Evolutionary conservation across 2,797 vertebrate species (phyloP).

Genomic region (Danio choprae): DNA sequence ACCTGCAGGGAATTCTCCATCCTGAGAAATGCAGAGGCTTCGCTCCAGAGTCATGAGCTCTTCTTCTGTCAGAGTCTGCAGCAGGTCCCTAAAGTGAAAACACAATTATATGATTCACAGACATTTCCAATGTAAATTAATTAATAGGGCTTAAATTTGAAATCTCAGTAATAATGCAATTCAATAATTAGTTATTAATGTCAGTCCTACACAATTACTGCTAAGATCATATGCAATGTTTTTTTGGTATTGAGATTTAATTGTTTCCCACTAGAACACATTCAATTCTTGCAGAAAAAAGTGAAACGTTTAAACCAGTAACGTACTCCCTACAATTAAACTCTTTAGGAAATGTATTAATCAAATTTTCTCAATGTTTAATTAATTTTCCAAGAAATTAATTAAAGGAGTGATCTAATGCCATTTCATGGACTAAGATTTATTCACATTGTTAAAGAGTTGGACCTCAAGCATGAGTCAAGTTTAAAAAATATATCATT

Average conservation of each 20-base stretch:
- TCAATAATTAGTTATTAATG: neutral
- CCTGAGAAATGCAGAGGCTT: slow-evolving; percentile 95
- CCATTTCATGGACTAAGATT: too few species aligned
- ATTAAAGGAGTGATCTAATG: too few species aligned
- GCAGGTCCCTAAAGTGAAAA: slow-evolving; percentile 84
- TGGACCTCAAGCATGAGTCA: too few species aligned
- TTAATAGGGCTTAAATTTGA: neutral
- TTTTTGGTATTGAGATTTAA: neutral
- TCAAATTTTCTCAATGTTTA: too few species aligned
- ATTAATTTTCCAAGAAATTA: too few species aligned
- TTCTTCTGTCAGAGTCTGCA: slow-evolving; percentile 91
- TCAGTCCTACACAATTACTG: neutral
- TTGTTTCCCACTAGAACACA: neutral
- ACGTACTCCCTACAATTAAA: too few species aligned
- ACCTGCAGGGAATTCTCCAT: slow-evolving; percentile 76
- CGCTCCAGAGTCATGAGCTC: slow-evolving; percentile 89
- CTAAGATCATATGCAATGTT: neutral
- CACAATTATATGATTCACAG: slow-evolving; percentile 36
- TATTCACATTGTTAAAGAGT: too few species aligned
- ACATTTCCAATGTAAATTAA: slow-evolving; percentile 7
- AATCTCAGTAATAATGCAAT: neutral
- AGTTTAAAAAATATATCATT: too few species aligned
- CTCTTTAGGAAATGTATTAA: too few species aligned
- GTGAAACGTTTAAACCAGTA: too few species aligned
- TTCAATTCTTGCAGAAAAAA: neutral